A percentile compares a stretch with the other conserved stretches of the same genome.
phyloP scores from a whole-genome alignment of 2,113 vertebrate genomes.

The Dipodomys stephensi region DNA sequence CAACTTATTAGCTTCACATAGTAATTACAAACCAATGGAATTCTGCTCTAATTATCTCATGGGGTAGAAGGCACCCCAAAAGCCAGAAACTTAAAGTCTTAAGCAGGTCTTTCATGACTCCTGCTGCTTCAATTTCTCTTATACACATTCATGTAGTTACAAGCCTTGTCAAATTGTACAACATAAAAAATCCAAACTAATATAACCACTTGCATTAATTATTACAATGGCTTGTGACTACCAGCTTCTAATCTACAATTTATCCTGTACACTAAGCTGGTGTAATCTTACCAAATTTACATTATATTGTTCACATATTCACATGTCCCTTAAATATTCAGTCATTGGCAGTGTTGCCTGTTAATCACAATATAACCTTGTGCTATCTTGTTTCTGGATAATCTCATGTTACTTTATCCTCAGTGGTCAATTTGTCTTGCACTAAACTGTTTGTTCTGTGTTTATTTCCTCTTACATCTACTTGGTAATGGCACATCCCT shows the following conservation, averaged over 20 bases:
- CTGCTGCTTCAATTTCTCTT: neutral
- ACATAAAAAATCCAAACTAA: neutral
- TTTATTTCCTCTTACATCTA: neutral
- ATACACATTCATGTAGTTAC: neutral
- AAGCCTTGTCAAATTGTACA: neutral
- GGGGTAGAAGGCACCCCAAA: neutral
- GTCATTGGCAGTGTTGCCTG: neutral
- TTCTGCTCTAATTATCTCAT: neutral
- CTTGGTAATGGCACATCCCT: neutral
- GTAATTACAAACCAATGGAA: neutral
- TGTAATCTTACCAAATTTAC: neutral
- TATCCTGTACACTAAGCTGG: neutral
- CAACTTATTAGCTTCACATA: neutral
- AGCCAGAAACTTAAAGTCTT: neutral
- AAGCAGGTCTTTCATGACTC: neutral
- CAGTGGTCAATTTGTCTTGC: neutral
- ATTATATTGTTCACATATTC: neutral
- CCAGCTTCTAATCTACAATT: neutral
- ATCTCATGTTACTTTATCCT: neutral
- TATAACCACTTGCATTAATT: neutral
- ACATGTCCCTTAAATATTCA: neutral
- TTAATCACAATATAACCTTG: neutral
- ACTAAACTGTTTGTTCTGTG: neutral
- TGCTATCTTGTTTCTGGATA: neutral
- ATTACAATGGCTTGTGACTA: neutral